Base-by-base conservation (phyloP, 2,888 invertebrate species). In the Pterostichus madidus region DNA sequence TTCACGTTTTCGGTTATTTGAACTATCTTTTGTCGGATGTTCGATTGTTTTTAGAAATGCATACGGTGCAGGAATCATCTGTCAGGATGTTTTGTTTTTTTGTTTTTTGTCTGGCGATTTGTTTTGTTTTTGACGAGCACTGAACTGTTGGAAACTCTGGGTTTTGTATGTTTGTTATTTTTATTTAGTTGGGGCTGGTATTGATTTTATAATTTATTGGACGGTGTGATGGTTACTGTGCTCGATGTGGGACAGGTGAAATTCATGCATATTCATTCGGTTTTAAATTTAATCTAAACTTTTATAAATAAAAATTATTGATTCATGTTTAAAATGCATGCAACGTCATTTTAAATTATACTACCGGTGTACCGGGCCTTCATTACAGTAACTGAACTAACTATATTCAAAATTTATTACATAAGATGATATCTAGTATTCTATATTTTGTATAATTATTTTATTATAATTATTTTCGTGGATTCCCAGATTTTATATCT, bases 21-120 rank as follows among this genome's bases (percentile, higher is more conserved):
- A 49, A 75, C 75, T 75, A 75, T 75, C 75, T 75, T 75, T 75
- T 75, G 75, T 75, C 52, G 49, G 52, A 79, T 46, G 64, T 68
- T 79, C 49, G 46, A 64, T 79, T 79, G 64, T 79, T 64, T 77
- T 79, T 64, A 79, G 79, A 49, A 79, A 79, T 79, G 79, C 49
- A 49, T 44, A 44, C 59, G 44, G 39, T 44, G 78, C 78, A 56
- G 56, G 44, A 68, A 15, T 8, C 8, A 59, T 5, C 35, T 61
- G 24, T 64, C 32, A 76, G n/a, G 39, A 5, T 6, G 39, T n/a
- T 24, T 79, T 79, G 49, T 79, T 79, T 64, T n/a, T 24, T 79
- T 79, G 49, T 79, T 79, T 64, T 49, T 79, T 49, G 46, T 32
- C 61, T 46, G 64, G 39, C 15, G 52, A 11, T 78, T 17, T 78